Conservation (phyloP, 2,888 invertebrate genomes). For the Agonopterix arenella region DNA sequence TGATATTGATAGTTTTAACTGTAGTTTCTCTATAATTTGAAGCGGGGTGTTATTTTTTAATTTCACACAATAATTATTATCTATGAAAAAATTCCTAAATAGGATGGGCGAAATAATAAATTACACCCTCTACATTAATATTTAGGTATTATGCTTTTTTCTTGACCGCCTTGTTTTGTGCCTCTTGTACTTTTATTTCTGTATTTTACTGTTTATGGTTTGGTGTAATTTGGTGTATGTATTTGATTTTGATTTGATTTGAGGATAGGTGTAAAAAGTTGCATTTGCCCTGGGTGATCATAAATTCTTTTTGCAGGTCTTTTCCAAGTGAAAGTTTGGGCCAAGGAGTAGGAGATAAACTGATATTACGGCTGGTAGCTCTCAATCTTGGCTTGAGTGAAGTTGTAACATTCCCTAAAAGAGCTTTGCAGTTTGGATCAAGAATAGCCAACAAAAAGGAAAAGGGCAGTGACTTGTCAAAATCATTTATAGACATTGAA, state of each 20-base stretch:
- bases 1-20: neutral
- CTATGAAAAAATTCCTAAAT: too few relatives aligned
- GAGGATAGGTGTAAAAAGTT: too few relatives aligned
- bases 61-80: too few relatives aligned
- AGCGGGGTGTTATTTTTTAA: too few relatives aligned
- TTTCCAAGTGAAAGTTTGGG: constrained; percentile 76
- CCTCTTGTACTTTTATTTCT: too few relatives aligned
- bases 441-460: constrained; percentile 94
- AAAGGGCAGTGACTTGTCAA: constrained; percentile 88
- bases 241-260: too few relatives aligned
- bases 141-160: neutral
- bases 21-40: too few relatives aligned
- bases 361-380: constrained; percentile 87
- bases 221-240: too few relatives aligned
- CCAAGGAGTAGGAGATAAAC: constrained; percentile 94
- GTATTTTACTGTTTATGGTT: too few relatives aligned
- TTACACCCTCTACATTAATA: neutral
- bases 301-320: constrained; percentile 65
- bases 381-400: constrained; percentile 79
- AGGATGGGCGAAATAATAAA: too few relatives aligned
- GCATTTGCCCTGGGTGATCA: neutral
- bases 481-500: constrained; percentile 29
- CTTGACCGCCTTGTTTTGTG: too few relatives aligned
- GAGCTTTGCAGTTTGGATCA: constrained; percentile 98
- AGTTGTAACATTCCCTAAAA: constrained; percentile 86